Evolutionary conservation across 2,888 invertebrate species (phyloP), one percentile per base, ranked within the genome.

Genomic region (Acronicta alni): DNA sequence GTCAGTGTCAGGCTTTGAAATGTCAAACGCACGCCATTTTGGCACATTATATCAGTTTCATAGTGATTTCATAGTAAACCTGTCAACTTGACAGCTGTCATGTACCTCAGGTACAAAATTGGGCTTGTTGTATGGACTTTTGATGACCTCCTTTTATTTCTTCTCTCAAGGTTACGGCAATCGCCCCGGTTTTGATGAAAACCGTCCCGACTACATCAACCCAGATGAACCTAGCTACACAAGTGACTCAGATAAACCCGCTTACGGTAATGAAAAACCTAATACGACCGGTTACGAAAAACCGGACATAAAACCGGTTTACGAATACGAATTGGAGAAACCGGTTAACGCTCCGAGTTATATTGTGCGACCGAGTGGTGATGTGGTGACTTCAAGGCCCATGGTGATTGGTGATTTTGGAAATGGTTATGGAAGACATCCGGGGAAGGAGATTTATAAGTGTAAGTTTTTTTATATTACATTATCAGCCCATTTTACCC

Each of bases 311-410:
- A 92, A 87, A 61, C 93, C 94, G 3, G 94, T 93, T 0, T 93
- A 93, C 43, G 93, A 93, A 57, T 82, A 85, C 41, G 92, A 89
- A 1, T n/a, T 79, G 47, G 89, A 90, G 0, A 90, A 81, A 45
- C 89, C 91, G 0, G 65, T 48, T 0, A 82, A 89, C 51, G 89
- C 75, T 0, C 91, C 91, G 0, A 87, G 88, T 63, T 93, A 92
- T 57, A 83, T 88, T 10, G 79, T 84, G 0, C 79, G 83, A 15
- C 91, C 91, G 0, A 81, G 83, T 1, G 92, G 91, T 0, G 85
- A 89, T 15, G 77, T 91, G 4, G 81, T 94, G 6, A 92, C 93
- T 1, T 91, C 94, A 0, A 83, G 80, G 15, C 93, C 93, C 0
- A 86, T 94, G 32, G 76, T 86, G 0, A 80, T 94, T 16, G 85